phyloP scores from a whole-genome alignment of 2,113 vertebrate species.

The Bos indicus region DNA sequence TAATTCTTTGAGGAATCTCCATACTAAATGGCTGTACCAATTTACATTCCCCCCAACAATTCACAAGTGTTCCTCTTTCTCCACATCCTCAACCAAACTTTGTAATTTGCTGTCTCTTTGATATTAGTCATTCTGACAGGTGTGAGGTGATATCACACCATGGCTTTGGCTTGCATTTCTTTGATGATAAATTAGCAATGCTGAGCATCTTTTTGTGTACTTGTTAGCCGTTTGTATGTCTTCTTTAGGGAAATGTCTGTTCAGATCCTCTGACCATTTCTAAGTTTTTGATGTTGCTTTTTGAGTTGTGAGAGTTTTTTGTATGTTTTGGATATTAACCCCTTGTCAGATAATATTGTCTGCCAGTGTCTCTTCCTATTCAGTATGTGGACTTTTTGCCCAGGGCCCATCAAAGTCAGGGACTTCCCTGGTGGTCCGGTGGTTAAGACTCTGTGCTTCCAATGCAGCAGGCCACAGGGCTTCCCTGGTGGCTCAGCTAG shows the following conservation, averaged over 20 bases:
- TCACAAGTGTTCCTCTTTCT: background rate
- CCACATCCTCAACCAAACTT: background rate
- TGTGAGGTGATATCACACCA: background rate
- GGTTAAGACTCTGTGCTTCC: background rate
- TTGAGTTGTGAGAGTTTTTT: background rate
- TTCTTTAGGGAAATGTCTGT: background rate
- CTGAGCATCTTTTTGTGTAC: background rate
- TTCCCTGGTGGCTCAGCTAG: background rate
- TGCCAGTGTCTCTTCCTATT: background rate
- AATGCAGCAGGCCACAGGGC: background rate
- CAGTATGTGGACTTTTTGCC: background rate
- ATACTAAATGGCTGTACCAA: background rate
- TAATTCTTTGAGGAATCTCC: background rate
- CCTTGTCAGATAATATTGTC: background rate
- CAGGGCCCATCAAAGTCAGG: background rate
- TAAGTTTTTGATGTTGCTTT: background rate
- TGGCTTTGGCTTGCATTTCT: background rate
- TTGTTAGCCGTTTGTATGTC: background rate
- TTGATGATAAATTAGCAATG: background rate
- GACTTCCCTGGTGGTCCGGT: background rate
- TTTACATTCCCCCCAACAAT: background rate
- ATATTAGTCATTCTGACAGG: background rate
- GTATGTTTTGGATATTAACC: background rate
- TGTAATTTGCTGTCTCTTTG: background rate
- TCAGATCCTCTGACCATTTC: background rate